Evolutionary conservation across 2,888 invertebrate species (phyloP).

Genomic region (Lithophane socia): DNA sequence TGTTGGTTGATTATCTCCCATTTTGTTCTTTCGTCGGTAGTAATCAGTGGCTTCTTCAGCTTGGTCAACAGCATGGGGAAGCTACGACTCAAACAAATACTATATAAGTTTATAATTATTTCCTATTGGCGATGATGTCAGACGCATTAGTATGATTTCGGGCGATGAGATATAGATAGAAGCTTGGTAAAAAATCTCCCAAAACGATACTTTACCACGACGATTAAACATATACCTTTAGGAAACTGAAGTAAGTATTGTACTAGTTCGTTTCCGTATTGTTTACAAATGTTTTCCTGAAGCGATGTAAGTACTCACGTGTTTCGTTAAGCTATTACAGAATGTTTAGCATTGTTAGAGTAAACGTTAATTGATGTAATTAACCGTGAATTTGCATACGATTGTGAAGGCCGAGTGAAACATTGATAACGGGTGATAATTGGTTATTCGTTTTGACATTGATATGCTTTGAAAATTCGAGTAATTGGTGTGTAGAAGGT

Average conservation of each 20-base stretch:
- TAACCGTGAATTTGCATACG: conserved; percentile 38
- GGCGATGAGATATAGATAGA: background rate
- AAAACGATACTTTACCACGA: background rate
- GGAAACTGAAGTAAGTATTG: background rate
- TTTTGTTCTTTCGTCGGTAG: background rate
- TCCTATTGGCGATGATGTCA: background rate
- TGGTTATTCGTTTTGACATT: conserved; percentile 37
- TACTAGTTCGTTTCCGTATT: background rate
- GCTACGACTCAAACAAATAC: background rate
- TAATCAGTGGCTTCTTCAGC: background rate
- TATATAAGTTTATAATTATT: background rate
- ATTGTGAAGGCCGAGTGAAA: conserved; percentile 45
- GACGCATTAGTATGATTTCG: background rate
- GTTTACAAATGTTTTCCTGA: conserved; percentile 39
- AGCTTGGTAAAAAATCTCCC: background rate
- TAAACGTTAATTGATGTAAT: conserved; percentile 38
- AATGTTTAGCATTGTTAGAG: conserved; percentile 37
- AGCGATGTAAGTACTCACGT: background rate
- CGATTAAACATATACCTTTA: background rate
- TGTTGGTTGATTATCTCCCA: background rate
- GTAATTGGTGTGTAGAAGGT: background rate
- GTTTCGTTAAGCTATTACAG: conserved; percentile 37
- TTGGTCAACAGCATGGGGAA: background rate
- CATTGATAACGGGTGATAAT: conserved; percentile 24
- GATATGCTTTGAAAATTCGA: conserved; percentile 27